Evolutionary conservation across 2,113 vertebrate species (phyloP).

Genomic region (Taxidea taxus): DNA sequence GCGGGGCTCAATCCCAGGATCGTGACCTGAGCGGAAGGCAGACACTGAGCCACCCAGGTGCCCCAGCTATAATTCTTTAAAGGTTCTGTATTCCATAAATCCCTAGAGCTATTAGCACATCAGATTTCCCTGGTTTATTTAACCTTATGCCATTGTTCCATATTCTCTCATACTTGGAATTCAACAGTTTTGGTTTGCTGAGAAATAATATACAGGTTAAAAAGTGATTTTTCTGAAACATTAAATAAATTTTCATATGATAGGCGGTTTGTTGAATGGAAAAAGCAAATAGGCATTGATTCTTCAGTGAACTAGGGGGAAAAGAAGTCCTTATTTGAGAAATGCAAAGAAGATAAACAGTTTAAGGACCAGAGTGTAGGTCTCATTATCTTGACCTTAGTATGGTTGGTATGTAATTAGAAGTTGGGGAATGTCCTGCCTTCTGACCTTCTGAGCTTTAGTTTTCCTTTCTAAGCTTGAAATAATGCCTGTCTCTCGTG

Average conservation of each 20-base stretch:
- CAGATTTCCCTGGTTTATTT: constrained; percentile 11
- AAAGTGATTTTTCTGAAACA: constrained; percentile 2
- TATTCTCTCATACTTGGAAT: not conserved
- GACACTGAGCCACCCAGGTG: no score
- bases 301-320: not conserved
- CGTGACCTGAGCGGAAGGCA: no score
- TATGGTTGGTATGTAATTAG: not conserved
- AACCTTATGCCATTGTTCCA: not conserved
- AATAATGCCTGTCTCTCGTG: not conserved
- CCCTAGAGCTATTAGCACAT: not conserved
- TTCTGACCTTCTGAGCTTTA: not conserved
- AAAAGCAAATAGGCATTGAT: not conserved
- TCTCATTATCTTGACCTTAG: not conserved
- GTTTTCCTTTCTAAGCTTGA: not conserved
- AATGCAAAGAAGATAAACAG: not conserved
- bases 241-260: not conserved
- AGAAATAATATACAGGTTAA: constrained; percentile 11
- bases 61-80: not conserved
- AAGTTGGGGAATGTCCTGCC: not conserved
- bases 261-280: not conserved
- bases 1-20: no score
- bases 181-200: not conserved
- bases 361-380: not conserved
- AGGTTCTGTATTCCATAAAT: constrained; percentile 4
- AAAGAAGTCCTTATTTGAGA: not conserved